These are phyloP conservation scores for Drosophila limbata DNA, from an alignment of 2,888 invertebrate species.

Conservation along the genomic window DNA sequence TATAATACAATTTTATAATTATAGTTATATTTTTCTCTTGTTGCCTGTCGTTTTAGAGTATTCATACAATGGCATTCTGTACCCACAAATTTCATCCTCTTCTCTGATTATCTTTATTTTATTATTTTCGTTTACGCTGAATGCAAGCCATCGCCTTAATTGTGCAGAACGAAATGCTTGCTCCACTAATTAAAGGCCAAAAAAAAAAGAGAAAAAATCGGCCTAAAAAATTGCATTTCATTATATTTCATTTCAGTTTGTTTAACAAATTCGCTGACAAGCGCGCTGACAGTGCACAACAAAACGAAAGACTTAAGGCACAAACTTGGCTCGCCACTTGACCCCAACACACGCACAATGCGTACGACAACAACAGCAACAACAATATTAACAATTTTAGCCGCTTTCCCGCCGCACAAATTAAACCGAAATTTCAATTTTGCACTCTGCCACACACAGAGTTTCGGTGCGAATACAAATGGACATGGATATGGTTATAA, in stretches of 20 bases:
- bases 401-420: constrained; percentile 71
- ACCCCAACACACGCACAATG: constrained; percentile 64
- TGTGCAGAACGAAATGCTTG: constrained; percentile 69
- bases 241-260: constrained; percentile 73
- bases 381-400: constrained; percentile 58
- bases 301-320: constrained; percentile 74
- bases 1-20: too few relatives aligned
- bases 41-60: constrained; percentile 19
- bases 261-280: constrained; percentile 78
- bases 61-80: background rate
- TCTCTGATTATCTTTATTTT: constrained; percentile 28
- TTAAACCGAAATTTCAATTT: constrained; percentile 72
- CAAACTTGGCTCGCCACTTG: constrained; percentile 73
- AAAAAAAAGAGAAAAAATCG: constrained; percentile 24
- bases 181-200: constrained; percentile 74
- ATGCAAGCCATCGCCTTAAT: constrained; percentile 75
- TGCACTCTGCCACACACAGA: constrained; percentile 67
- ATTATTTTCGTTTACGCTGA: constrained; percentile 45
- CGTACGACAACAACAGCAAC: constrained; percentile 28
- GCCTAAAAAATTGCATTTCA: constrained; percentile 50
- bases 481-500: constrained; percentile 61
- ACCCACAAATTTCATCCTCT: background rate
- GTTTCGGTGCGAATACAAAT: constrained; percentile 24
- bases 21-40: too few relatives aligned
- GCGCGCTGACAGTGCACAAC: constrained; percentile 70